These are phyloP conservation scores for Belonocnema kinseyi DNA, from an alignment of 1,140 invertebrate genomes.

Conservation along the genomic window DNA sequence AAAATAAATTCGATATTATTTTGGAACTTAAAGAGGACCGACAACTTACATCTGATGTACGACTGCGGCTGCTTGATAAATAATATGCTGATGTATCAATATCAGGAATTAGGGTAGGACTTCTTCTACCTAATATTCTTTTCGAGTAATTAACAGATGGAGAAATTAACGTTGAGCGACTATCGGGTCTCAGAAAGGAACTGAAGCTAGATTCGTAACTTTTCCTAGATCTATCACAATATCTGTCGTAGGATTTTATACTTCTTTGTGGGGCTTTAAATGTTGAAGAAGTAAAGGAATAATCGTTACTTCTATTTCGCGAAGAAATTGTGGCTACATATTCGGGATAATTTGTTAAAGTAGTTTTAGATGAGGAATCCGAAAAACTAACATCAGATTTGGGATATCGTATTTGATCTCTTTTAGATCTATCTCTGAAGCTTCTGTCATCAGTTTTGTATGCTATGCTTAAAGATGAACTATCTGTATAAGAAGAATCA, in stretches of 20 bases:
- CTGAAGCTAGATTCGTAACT: slow-evolving; percentile 35
- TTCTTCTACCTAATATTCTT: slow-evolving; percentile 36
- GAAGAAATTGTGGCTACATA: slow-evolving; percentile 37
- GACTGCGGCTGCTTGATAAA: slow-evolving; percentile 28
- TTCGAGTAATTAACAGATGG: slow-evolving; percentile 35
- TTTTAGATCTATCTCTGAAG: background rate
- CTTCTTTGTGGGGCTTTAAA: slow-evolving; percentile 36
- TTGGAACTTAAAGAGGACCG: background rate
- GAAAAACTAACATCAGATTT: slow-evolving; percentile 20
- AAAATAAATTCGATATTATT: background rate
- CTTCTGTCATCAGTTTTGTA: background rate
- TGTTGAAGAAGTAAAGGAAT: background rate
- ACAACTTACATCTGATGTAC: slow-evolving; percentile 40
- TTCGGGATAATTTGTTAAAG: slow-evolving; percentile 36
- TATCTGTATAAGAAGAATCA: background rate
- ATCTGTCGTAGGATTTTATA: slow-evolving; percentile 30
- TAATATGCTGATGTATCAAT: slow-evolving; percentile 34
- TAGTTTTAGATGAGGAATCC: slow-evolving; percentile 34
- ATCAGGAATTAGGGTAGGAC: slow-evolving; percentile 36
- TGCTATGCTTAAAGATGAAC: background rate
- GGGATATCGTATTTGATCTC: slow-evolving; percentile 26
- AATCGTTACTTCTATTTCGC: slow-evolving; percentile 19
- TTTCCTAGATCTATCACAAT: slow-evolving; percentile 13
- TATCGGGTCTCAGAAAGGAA: slow-evolving; percentile 40
- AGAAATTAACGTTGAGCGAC: slow-evolving; percentile 30